Evolutionary conservation across 2,113 vertebrate genomes (phyloP), one percentile per base, ranked within the genome.

Genomic region (Nipponia nippon): DNA sequence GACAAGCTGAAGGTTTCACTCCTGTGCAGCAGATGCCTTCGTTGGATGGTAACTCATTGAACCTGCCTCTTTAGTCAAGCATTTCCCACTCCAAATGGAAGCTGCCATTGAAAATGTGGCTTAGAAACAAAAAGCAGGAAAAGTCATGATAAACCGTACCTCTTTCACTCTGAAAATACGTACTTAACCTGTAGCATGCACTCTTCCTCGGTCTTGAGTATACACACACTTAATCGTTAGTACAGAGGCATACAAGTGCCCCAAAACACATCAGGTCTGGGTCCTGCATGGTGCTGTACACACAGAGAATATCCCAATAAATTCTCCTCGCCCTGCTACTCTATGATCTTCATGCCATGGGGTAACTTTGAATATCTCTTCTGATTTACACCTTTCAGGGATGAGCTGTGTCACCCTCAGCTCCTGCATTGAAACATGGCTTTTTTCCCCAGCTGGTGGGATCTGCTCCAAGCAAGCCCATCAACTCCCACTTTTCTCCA

Each of bases 351-450:
- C 18, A 4, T 15, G 32, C 18, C 42, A 42, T 26, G 47, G 44
- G 20, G 38, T 47, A 26, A 46, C 16, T 42, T 10, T 7, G 10
- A 3, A 10, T 52, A 13, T 6, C 25, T 36, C 46, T 46, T 14
- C 58, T 4, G 3, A 70, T 73, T 40, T 27, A 6, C 34, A 16
- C 53, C 34, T 36, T 53, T 11, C 42, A 10, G 47, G 47, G 23
- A 17, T 0, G 2, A 71, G 3, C 18, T 1, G 1, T 4, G 6
- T 12, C 25, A 0, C 15, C 22, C 53, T 59, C 78, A 59, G 66
- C 67, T 66, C 72, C 16, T 25, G 21, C 36, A 22, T 81, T 53
- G 83, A 55, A 12, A 16, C 53, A 5, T 0, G 2, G 61, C 55
- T 34, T 36, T 32, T 42, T 14, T 14, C 47, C 29, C 56, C 50